Evolutionary conservation across 53 echinoderm and acorn worm species (phyloP).

Genomic region (Stichopus horrens): DNA sequence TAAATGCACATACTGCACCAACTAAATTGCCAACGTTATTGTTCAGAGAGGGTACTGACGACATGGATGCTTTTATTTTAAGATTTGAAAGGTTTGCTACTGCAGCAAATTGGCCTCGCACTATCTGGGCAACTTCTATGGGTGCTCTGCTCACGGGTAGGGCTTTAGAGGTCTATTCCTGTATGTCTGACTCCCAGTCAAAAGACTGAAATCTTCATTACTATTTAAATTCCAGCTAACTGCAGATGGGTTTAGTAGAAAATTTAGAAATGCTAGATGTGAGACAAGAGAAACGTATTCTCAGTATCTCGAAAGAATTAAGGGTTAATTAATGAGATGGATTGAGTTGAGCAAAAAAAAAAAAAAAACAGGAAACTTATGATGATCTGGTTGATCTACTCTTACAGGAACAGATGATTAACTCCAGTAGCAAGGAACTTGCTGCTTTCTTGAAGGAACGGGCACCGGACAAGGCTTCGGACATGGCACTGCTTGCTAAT

Average conservation of each 20-base stretch:
- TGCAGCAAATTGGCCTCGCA: slow-evolving; percentile 13
- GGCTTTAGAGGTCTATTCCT: slow-evolving; percentile 49
- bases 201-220: slow-evolving; percentile 39
- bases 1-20: too few species aligned
- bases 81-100: slow-evolving; percentile 54
- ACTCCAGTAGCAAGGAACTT: not conserved
- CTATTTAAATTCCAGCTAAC: slow-evolving; percentile 28
- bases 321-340: slow-evolving; percentile 47
- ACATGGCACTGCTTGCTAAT: slow-evolving; percentile 24
- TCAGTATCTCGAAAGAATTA: slow-evolving; percentile 31
- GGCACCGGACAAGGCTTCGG: not conserved
- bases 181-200: slow-evolving; percentile 19
- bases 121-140: slow-evolving; percentile 43
- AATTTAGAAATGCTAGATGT: slow-evolving; percentile 31
- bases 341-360: not conserved
- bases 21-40: slow-evolving; percentile 30
- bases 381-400: not conserved
- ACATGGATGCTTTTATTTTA: slow-evolving; percentile 43
- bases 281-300: slow-evolving; percentile 40
- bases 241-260: slow-evolving; percentile 44
- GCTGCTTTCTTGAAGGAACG: slow-evolving; percentile 49
- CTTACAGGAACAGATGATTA: not conserved
- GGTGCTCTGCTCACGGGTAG: slow-evolving; percentile 49
- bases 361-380: not conserved
- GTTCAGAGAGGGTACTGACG: slow-evolving; percentile 43